Evolutionary conservation across 2,113 vertebrate species (phyloP), one percentile per base, ranked within the genome.

Genomic region (Hipposideros armiger): DNA sequence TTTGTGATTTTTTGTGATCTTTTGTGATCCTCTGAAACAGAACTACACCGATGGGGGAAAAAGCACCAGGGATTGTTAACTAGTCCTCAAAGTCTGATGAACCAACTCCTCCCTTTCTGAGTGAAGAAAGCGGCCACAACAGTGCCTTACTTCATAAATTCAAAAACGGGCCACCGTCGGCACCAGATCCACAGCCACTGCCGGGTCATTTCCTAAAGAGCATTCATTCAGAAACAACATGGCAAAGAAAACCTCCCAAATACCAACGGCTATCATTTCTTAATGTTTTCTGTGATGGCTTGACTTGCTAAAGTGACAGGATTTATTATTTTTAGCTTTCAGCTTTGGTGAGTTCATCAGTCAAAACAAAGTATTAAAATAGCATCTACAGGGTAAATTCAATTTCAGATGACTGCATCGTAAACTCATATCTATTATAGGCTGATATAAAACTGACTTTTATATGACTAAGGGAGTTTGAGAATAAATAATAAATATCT

Each of bases 341-440:
- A 80, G 91, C 73, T 92, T 93, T 95, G 90, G 91, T 93, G 82
- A 96, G 93, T 42, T 93, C 64, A 95, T 97, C 76, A 93, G 83
- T 95, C 97, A 97, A 96, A 97, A 97, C 95, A 96, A 92, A 97
- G 52, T n/a, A 94, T 93, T 86, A 94, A 95, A 98, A 96, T 87
- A 97, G 91, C 69, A 91, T 74, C 86, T 70, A 83, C 58, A 76
- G 90, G 93, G 86, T 84, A 93, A 97, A 97, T 91, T 94, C 85
- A 56, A 60, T 78, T 96, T 96, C 96, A 96, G 85, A 88, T 82
- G 90, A 70, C 58, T 92, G 56, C 60, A 90, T 88, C 73, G 77
- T 93, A 82, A 96, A 90, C 47, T 73, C 91, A 11, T 22, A 90
- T n/a, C 47, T 73, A 77, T 72, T 28, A 86, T 0, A 77, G 26